phyloP scores from a whole-genome alignment of 1,140 invertebrate genomes.

The Phortica variegata region DNA sequence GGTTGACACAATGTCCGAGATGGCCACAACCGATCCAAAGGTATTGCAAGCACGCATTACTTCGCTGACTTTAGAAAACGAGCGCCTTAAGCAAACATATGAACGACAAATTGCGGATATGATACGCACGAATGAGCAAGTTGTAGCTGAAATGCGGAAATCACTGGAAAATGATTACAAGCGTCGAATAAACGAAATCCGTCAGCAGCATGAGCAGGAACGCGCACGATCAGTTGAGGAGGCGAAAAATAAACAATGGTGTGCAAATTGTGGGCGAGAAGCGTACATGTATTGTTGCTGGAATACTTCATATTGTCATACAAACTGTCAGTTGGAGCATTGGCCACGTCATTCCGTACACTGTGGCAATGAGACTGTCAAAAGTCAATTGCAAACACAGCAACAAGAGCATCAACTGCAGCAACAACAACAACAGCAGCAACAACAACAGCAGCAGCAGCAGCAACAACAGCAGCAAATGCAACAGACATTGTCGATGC shows the following conservation, averaged over 20 bases:
- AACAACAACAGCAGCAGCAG: background rate
- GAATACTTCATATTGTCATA: constrained; percentile 92
- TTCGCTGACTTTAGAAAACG: constrained; percentile 65
- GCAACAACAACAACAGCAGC: constrained; percentile 1
- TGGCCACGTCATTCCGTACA: constrained; percentile 64
- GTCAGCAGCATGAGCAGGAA: constrained; percentile 65
- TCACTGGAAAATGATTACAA: constrained; percentile 68
- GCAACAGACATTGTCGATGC: background rate
- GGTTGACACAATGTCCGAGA: constrained; percentile 62
- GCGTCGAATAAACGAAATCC: constrained; percentile 63
- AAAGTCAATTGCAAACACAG: background rate
- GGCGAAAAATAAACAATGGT: constrained; percentile 84
- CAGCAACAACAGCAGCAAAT: background rate
- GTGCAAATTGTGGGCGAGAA: constrained; percentile 80
- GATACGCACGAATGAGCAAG: constrained; percentile 56
- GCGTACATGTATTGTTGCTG: constrained; percentile 91
- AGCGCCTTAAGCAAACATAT: constrained; percentile 64
- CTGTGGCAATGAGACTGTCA: constrained; percentile 29
- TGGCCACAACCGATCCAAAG: constrained; percentile 53
- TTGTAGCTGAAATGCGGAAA: constrained; percentile 63
- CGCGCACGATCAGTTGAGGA: constrained; percentile 69
- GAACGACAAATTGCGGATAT: constrained; percentile 58
- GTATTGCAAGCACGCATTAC: constrained; percentile 62
- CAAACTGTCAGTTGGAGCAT: constrained; percentile 75
- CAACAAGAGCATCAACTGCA: background rate